Evolutionary conservation across 2,888 invertebrate genomes (phyloP).

Genomic region (Erebia aethiops): DNA sequence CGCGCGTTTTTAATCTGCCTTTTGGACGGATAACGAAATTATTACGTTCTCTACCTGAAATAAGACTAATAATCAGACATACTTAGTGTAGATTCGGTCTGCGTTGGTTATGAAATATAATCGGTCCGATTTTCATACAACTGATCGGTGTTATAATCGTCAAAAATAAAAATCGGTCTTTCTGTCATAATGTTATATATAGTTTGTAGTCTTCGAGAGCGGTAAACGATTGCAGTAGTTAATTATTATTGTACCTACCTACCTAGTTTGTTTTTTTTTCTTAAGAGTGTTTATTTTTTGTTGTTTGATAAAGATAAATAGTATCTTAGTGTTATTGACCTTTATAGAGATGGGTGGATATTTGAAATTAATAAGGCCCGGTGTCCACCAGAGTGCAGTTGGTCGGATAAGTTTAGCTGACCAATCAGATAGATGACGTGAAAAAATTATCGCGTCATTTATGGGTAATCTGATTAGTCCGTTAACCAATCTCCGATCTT

Average conservation of each 20-base stretch:
- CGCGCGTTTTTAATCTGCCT: too few relatives aligned
- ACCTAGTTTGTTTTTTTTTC: constrained; percentile 58
- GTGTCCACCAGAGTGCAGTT: neutral
- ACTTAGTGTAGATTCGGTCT: too few relatives aligned
- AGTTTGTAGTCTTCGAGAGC: constrained; percentile 1
- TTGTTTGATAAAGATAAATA: constrained; percentile 57
- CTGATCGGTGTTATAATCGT: neutral
- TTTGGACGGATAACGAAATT: too few relatives aligned
- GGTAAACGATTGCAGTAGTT: constrained; percentile 49
- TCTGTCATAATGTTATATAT: neutral
- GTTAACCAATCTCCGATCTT: too few relatives aligned
- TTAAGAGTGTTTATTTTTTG: constrained; percentile 62
- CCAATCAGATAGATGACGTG: neutral
- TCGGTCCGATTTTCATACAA: neutral
- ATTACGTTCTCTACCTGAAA: too few relatives aligned
- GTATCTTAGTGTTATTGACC: constrained; percentile 55
- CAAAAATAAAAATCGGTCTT: neutral
- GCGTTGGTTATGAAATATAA: neutral
- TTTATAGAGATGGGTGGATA: constrained; percentile 50
- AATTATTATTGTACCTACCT: constrained; percentile 46
- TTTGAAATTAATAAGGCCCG: constrained; percentile 2
- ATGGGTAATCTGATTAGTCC: neutral
- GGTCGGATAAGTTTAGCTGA: too few relatives aligned
- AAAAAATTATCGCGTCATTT: neutral
- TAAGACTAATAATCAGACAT: too few relatives aligned